Base-by-base conservation (phyloP, 2,797 vertebrate species). In the Xenopus petersii region DNA sequence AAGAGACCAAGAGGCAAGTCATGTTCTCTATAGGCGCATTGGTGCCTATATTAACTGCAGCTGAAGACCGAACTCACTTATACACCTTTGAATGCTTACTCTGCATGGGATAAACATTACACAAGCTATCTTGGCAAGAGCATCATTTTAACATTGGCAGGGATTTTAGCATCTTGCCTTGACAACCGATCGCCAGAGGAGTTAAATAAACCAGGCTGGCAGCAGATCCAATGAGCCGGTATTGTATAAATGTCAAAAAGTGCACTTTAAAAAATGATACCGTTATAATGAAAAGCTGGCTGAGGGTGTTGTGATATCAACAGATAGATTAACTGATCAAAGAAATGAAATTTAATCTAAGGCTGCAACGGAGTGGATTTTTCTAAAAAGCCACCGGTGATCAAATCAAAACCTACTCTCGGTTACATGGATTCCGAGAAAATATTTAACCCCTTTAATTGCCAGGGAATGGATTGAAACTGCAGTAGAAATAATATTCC, bases 321-420 rank as follows among this genome's bases (percentile, higher is more conserved):
- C 56, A 36, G n/a, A 70, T 70, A 70, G 36, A 70, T 70, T 47
- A 60, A 70, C 55, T 48, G 68, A 70, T 70, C 51, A 59, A 30
- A 42, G 10, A 70, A 70, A 60, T 47, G 68, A 24, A 70, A 60
- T 70, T 10, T 60, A 70, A 70, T 70, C 68, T 47, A 46, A 33
- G 26, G 55, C n/a, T 69, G 54, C 56, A 46, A 60, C 42, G 47
- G 55, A 59, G 33, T 12, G 30, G 55, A 69, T 60, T 70, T 60
- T 60, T n/a, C 36, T 47, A 26, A 60, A 70, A 30, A 30, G 26
- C 26, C 26, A 70, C n/a, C 54, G 17, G 24, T 30, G 26, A 30
- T 30, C 4, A 60, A 60, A 59, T 70, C 55, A 70, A 36, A 60
- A 15, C 42, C 4, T 15, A 46, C 51, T 33, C 54, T 46, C 33